Evolutionary conservation across 1,140 invertebrate species (phyloP), one percentile per base, ranked within the genome.

Genomic region (Zaprionus nigranus): DNA sequence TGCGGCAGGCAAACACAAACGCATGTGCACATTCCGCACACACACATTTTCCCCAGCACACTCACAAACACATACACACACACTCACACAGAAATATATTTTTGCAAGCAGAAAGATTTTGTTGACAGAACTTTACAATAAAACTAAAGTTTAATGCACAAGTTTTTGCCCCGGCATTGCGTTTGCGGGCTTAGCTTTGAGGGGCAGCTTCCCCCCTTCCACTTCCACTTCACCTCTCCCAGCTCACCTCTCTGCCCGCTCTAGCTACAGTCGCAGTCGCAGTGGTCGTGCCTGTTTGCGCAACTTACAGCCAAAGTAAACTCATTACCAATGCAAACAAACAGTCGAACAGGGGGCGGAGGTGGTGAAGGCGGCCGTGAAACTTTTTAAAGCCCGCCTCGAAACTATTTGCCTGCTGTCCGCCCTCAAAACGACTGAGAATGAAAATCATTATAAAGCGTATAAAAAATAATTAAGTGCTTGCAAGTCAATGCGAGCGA

Each of bases 241-340:
- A 13, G 36, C 36, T 15, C 38, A 22, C 17, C 46, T 11, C 7
- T 17, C 20, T 15, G 38, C 13, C 11, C 46, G 7, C 20, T 51
- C 20, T 13, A 22, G 46, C 46, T 17, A 49, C 46, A 22, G 46
- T 20, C 20, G 20, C 20, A 74, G 63, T 58, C 75, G 81, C 61
- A 78, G 63, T 79, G 78, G 82, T 75, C 70, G 17, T 20, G 73
- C 78, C 74, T 87, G 85, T 87, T 88, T 87, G 84, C 81, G 60
- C 78, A 88, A 88, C 84, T 88, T 90, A 88, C 84, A 90, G 78
- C 78, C 74, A 87, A 88, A 88, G 84, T 88, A 88, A 88, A 88
- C 84, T 88, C 85, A 88, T 88, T 88, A 88, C 84, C 84, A 88
- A 88, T 88, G 84, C 84, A 88, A 88, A 88, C 84, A 88, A 88